Conservation (phyloP, 64 coral and sea anemone species). For the Cladopsammia gracilis region DNA sequence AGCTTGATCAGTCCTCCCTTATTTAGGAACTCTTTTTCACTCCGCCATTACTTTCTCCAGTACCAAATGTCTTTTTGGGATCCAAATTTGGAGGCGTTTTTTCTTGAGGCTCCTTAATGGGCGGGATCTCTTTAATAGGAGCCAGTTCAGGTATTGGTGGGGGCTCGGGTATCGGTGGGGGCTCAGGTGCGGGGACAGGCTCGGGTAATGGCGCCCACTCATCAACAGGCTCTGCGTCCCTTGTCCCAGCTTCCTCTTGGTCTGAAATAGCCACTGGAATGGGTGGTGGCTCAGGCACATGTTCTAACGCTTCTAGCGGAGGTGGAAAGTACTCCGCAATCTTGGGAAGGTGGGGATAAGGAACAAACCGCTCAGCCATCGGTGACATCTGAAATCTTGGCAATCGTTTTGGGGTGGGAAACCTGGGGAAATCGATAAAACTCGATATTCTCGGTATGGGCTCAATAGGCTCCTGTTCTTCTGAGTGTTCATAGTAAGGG, state of each 20-base stretch:
- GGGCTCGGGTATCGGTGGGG: conserved; percentile 27
- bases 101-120: conserved; percentile 29
- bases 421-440: conserved; percentile 7
- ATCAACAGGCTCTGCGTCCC: not conserved
- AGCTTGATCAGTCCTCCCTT: too few species aligned
- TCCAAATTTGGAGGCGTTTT: conserved; percentile 35
- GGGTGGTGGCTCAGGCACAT: not conserved
- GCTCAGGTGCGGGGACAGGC: conserved; percentile 23
- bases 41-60: conserved; percentile 33
- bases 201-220: conserved; percentile 29
- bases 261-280: conserved; percentile 34
- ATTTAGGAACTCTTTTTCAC: conserved; percentile 27
- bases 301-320: conserved; percentile 9
- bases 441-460: not conserved
- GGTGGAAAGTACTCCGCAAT: conserved; percentile 22
- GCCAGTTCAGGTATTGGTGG: conserved; percentile 28
- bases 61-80: conserved; percentile 62
- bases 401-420: not conserved
- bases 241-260: not conserved
- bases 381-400: not conserved
- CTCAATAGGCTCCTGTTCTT: not conserved
- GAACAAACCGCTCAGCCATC: conserved; percentile 10
- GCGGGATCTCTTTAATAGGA: conserved; percentile 51
- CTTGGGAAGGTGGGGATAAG: conserved; percentile 19
- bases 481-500: not conserved